These are phyloP conservation scores for Clanis bilineata DNA, from an alignment of 2,888 invertebrate species.

Conservation along the genomic window DNA sequence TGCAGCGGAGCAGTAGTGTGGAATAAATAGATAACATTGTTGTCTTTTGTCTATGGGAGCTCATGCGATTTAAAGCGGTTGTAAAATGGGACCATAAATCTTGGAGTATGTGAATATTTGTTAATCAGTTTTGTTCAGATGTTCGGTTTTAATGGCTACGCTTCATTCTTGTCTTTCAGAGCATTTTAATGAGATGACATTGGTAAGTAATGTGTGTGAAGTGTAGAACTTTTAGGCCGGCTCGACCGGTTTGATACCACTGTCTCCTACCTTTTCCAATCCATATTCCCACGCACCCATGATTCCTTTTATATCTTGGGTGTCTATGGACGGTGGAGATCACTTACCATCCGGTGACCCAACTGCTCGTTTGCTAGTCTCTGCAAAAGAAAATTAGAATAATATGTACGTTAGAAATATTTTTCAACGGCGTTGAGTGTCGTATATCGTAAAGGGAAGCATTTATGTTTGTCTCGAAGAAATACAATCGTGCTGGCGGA, in stretches of 20 bases:
- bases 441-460: constrained; percentile 22
- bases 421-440: constrained; percentile 22
- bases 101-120: constrained; percentile 2
- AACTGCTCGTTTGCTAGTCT: too few relatives aligned
- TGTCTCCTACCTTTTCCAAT: too few relatives aligned
- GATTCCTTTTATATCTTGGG: too few relatives aligned
- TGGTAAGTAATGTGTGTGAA: not conserved
- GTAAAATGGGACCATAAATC: constrained; percentile 9
- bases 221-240: too few relatives aligned
- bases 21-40: constrained; percentile 14
- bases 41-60: constrained; percentile 7
- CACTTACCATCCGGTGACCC: too few relatives aligned
- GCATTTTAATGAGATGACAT: not conserved
- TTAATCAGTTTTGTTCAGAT: constrained; percentile 7
- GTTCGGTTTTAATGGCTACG: not conserved
- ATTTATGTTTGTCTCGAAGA: constrained; percentile 20
- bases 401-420: constrained; percentile 22
- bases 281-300: too few relatives aligned
- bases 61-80: constrained; percentile 5
- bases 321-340: too few relatives aligned
- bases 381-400: too few relatives aligned
- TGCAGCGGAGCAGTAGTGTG: constrained; percentile 4
- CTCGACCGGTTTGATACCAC: too few relatives aligned
- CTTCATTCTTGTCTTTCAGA: not conserved
- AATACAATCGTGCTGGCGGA: constrained; percentile 10